Base-by-base conservation (phyloP, 2,113 vertebrate species). In the Connochaetes taurinus region DNA sequence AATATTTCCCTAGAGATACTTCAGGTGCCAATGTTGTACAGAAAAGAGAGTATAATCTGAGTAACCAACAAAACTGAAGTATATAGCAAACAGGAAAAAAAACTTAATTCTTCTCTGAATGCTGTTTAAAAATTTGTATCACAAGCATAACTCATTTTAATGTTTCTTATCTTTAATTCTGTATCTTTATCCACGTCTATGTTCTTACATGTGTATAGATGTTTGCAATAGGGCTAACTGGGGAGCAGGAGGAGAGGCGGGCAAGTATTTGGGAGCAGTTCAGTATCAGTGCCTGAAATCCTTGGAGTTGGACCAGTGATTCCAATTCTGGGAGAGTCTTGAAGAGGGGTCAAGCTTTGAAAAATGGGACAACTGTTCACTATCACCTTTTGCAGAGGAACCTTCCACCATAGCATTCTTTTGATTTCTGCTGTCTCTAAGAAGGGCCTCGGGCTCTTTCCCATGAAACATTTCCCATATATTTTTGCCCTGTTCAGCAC, bases 291-390 rank as follows among this genome's bases (percentile, higher is more conserved):
- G 78, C 45, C 60, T 90, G 53, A 90, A 33, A 33, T 78, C 55
- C n/a, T 71, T 17, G 11, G 57, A 50, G 31, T 47, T 1, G 2
- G 6, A 84, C 29, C 14, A 85, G n/a, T 55, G 80, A 83, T 85
- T 94, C 31, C 15, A 16, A 60, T 76, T 85, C 86, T 93, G 67
- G 58, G 47, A 76, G 13, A 71, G 29, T 50, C 58, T 90, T 91
- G 55, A 88, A 95, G 91, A 85, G 86, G 53, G 50, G 88, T 71
- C 88, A 95, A 11, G n/a, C 58, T 95, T 98, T 96, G 83, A 74
- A 90, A 94, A 92, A 89, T 76, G 27, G n/a, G 96, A 15, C 52
- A 60, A 11, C 36, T 95, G 94, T 88, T 96, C 85, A 92, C n/a
- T 55, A 36, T 29, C 47, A 40, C 23, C 74, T 58, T 91, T 94